These are phyloP conservation scores for Drosophila emarginata DNA, from an alignment of 2,888 invertebrate species.

Conservation along the genomic window DNA sequence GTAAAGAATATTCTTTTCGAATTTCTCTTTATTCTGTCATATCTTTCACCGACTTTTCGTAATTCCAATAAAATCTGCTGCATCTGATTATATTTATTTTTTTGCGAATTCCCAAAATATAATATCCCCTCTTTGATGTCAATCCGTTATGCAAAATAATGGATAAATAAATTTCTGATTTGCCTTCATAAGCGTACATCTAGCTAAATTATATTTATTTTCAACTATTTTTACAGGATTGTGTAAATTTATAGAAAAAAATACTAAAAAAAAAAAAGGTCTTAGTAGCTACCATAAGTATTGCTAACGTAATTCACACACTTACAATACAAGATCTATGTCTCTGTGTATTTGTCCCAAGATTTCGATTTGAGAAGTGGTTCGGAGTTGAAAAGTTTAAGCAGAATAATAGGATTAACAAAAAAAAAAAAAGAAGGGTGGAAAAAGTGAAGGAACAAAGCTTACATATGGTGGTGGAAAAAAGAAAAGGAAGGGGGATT, in stretches of 20 bases:
- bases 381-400: slow-evolving; percentile 30
- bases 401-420: not conserved
- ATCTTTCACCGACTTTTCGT: too few species aligned
- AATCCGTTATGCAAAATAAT: not conserved
- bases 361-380: slow-evolving; percentile 16
- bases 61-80: too few species aligned
- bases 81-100: not conserved
- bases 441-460: not conserved
- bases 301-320: slow-evolving; percentile 54
- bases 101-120: not conserved
- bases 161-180: slow-evolving; percentile 9
- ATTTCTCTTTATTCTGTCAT: too few species aligned
- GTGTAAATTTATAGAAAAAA: slow-evolving; percentile 69
- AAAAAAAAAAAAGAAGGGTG: slow-evolving; percentile 6
- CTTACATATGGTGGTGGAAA: not conserved
- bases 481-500: slow-evolving; percentile 6
- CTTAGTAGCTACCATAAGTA: slow-evolving; percentile 63
- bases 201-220: slow-evolving; percentile 76
- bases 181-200: slow-evolving; percentile 60
- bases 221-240: slow-evolving; percentile 76
- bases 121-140: not conserved
- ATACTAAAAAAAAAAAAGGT: slow-evolving; percentile 51
- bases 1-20: too few species aligned
- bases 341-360: slow-evolving; percentile 11
- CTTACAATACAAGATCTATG: slow-evolving; percentile 33